Conservation (phyloP, 1,140 invertebrate species). For the Drosophila cardini region DNA sequence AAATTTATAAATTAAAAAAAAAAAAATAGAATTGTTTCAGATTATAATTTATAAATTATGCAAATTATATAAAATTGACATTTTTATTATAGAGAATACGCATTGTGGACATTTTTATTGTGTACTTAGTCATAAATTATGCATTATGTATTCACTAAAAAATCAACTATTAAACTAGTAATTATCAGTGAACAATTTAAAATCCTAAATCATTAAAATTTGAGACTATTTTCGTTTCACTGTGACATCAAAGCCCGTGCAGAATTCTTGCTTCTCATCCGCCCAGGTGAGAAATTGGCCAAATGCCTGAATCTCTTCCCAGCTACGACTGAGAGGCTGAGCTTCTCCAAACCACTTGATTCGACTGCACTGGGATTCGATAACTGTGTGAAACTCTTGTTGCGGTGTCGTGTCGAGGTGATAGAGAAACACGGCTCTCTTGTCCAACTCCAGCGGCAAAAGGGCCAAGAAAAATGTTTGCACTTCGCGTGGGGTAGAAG, state of each 20-base stretch:
- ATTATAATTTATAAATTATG: conserved; percentile 31
- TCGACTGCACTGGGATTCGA: conserved; percentile 48
- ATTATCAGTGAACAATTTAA: conserved; percentile 7
- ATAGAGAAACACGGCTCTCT: conserved; percentile 57
- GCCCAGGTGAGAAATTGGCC: conserved; percentile 57
- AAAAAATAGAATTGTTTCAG: not conserved
- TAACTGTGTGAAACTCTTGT: conserved; percentile 54
- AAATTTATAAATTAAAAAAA: not conserved
- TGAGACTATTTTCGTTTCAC: conserved; percentile 48
- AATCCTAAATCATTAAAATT: not conserved
- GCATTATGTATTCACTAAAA: conserved; percentile 1
- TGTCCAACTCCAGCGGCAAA: conserved; percentile 34
- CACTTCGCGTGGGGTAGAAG: conserved; percentile 22
- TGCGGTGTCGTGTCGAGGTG: conserved; percentile 37
- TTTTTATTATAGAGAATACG: conserved; percentile 8
- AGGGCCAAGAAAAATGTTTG: conserved; percentile 70
- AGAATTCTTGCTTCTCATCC: not conserved
- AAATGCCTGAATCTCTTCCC: conserved; percentile 55
- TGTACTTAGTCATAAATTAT: conserved; percentile 20
- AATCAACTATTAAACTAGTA: no score
- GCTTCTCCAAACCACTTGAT: conserved; percentile 58
- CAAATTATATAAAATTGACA: conserved; percentile 32
- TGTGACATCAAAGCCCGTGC: conserved; percentile 53
- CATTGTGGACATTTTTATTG: conserved; percentile 8
- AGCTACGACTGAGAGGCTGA: conserved; percentile 59